Evolutionary conservation across 1,140 invertebrate genomes (phyloP).

Genomic region (Mesaphorura yosii): DNA sequence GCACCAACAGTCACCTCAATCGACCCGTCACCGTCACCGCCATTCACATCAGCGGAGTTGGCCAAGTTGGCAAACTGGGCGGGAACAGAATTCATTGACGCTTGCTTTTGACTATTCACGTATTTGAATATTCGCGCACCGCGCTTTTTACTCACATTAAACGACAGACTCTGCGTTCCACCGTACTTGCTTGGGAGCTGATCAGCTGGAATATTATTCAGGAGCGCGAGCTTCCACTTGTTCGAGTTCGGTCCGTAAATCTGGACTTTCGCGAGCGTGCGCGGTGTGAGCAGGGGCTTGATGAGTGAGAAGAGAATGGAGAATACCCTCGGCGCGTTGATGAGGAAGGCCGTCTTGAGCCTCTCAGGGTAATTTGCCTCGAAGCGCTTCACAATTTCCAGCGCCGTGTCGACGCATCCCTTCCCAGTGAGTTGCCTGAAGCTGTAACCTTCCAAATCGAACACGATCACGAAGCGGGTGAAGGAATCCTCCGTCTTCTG

Average conservation of each 20-base stretch:
- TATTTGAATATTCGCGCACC: too few species aligned
- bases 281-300: conserved; percentile 78
- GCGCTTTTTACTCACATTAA: too few species aligned
- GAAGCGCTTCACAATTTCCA: conserved; percentile 14
- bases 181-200: conserved; percentile 69
- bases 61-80: neutral
- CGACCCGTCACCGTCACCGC: neutral
- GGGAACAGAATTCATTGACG: too few species aligned
- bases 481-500: neutral
- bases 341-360: conserved; percentile 12
- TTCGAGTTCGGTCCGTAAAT: conserved; percentile 61
- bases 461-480: conserved; percentile 15
- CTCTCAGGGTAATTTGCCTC: conserved; percentile 27
- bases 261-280: conserved; percentile 77
- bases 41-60: neutral
- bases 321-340: conserved; percentile 62
- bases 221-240: conserved; percentile 63
- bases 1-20: conserved; percentile 20
- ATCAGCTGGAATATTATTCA: conserved; percentile 52
- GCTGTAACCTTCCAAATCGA: conserved; percentile 17
- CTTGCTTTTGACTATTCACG: too few species aligned
- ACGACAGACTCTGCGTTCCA: conserved; percentile 41
- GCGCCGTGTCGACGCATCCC: conserved; percentile 7
- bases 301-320: conserved; percentile 73
- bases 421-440: conserved; percentile 8